phyloP scores from a whole-genome alignment of 2,888 invertebrate species.

The Mactromeris polynyma region DNA sequence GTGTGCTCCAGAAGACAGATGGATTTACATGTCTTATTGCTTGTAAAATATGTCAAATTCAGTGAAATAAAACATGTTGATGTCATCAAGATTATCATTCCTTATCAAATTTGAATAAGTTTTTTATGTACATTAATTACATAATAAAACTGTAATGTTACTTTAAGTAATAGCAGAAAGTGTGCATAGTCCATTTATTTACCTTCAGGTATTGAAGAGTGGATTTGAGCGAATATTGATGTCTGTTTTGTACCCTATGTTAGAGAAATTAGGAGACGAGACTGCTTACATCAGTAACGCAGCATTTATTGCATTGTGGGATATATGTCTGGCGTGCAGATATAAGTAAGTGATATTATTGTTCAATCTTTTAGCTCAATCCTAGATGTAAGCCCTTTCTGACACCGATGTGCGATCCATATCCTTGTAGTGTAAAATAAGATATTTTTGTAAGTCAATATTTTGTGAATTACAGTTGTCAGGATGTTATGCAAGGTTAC shows the following conservation, averaged over 20 bases:
- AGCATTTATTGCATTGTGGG: conserved; percentile 78
- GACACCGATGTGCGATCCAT: no score
- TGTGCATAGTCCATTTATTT: no score
- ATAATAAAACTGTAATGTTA: no score
- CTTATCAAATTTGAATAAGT: no score
- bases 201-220: conserved; percentile 73
- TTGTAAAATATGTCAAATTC: no score
- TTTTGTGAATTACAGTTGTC: neutral
- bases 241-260: conserved; percentile 81
- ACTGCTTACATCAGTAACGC: conserved; percentile 82
- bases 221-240: conserved; percentile 79
- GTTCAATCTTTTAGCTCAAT: neutral
- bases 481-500: neutral
- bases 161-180: no score
- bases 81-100: no score
- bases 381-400: neutral
- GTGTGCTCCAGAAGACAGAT: no score
- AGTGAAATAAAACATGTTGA: no score
- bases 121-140: no score
- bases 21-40: no score
- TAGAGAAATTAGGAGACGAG: conserved; percentile 84
- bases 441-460: neutral
- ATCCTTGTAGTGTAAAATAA: neutral
- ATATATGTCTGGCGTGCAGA: conserved; percentile 76
- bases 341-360: conserved; percentile 76